A percentile compares a stretch with the other conserved stretches of the same genome.
Conservation (phyloP, 2,113 vertebrate species). For the Spilogale gracilis region DNA sequence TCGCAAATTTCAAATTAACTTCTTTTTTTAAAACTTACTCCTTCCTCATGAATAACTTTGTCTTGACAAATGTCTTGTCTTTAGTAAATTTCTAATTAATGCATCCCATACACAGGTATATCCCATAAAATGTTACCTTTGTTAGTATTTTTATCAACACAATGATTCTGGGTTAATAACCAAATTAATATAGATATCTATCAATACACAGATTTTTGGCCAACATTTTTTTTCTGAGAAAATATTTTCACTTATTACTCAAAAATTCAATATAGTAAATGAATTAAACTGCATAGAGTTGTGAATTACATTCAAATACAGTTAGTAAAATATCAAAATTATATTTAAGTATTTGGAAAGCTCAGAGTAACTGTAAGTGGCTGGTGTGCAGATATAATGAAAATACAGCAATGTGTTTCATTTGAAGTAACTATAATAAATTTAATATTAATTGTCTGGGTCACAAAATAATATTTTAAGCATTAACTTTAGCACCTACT, state of each 20-base stretch:
- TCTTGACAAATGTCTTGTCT: neutral
- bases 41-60: neutral
- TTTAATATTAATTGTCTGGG: neutral
- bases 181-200: neutral
- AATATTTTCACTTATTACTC: neutral
- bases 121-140: neutral
- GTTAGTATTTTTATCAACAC: neutral
- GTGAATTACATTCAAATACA: neutral
- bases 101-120: neutral
- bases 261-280: neutral
- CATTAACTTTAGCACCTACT: neutral
- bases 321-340: neutral
- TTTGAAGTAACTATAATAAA: neutral
- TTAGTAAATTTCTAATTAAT: neutral
- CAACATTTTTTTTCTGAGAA: neutral
- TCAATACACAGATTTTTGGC: neutral
- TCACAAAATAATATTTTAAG: neutral
- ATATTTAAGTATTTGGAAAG: neutral
- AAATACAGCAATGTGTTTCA: neutral
- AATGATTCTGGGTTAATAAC: neutral
- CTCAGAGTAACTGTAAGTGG: neutral
- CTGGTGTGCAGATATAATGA: neutral
- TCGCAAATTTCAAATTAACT: neutral
- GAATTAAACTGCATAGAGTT: neutral
- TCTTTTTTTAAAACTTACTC: neutral